These are phyloP conservation scores for Apis dorsata DNA, from an alignment of 1,140 invertebrate species.

Conservation along the genomic window DNA sequence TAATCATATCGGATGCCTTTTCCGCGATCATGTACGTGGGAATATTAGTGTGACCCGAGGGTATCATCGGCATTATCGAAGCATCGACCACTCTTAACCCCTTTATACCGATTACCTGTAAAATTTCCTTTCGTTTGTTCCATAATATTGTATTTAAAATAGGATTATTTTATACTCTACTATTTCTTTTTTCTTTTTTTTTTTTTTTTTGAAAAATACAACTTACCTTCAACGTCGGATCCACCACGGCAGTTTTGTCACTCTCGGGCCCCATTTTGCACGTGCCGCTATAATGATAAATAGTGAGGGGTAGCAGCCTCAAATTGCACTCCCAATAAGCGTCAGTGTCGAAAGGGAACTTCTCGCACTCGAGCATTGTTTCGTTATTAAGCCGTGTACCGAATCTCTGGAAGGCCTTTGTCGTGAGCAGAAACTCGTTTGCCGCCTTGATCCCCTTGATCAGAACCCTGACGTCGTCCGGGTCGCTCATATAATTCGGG, in stretches of 20 bases:
- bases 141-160: too few species aligned
- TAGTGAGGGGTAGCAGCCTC: slow-evolving; percentile 84
- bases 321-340: slow-evolving; percentile 88
- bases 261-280: slow-evolving; percentile 90
- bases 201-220: too few species aligned
- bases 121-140: neutral
- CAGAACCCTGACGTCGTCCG: slow-evolving; percentile 84
- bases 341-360: slow-evolving; percentile 83
- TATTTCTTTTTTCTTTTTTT: too few species aligned
- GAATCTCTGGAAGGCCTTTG: slow-evolving; percentile 82
- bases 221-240: slow-evolving; percentile 82
- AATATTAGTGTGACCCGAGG: slow-evolving; percentile 84
- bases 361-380: slow-evolving; percentile 84
- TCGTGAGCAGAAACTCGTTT: slow-evolving; percentile 79
- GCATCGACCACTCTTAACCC: slow-evolving; percentile 88
- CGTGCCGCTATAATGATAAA: slow-evolving; percentile 90
- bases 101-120: slow-evolving; percentile 80
- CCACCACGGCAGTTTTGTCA: slow-evolving; percentile 86
- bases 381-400: slow-evolving; percentile 82
- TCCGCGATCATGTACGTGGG: slow-evolving; percentile 87
- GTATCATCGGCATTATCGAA: slow-evolving; percentile 83
- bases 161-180: too few species aligned
- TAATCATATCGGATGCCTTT: slow-evolving; percentile 85
- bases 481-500: slow-evolving; percentile 88
- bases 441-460: slow-evolving; percentile 83